Evolutionary conservation across 2,113 vertebrate species (phyloP).

Genomic region (Prochilodus magdalenae): DNA sequence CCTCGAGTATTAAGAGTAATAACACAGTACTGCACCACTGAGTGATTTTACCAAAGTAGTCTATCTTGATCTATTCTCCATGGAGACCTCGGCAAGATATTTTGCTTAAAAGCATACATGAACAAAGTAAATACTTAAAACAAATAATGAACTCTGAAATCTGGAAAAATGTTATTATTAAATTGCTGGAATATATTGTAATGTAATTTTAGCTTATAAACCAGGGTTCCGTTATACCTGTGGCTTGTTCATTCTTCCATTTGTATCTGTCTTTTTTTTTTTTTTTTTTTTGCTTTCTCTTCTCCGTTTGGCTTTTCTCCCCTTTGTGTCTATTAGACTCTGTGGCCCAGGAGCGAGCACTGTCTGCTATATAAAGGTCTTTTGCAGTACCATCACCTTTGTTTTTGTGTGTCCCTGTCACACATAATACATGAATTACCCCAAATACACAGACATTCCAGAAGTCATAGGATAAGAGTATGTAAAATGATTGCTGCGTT

Average conservation of each 20-base stretch:
- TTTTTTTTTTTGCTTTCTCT: conserved; percentile 39
- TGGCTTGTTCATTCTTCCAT: neutral
- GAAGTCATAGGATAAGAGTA: too few relatives aligned
- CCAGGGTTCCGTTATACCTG: conserved; percentile 33
- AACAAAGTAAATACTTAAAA: too few relatives aligned
- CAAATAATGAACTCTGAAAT: neutral
- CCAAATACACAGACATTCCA: too few relatives aligned
- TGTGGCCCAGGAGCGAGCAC: conserved; percentile 59
- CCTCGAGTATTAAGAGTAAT: too few relatives aligned
- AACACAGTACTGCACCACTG: too few relatives aligned
- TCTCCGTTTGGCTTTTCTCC: conserved; percentile 30
- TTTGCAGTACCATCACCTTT: conserved; percentile 45
- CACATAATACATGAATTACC: neutral
- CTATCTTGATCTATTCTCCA: too few relatives aligned
- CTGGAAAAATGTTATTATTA: neutral
- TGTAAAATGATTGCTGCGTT: too few relatives aligned
- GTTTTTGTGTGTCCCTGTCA: neutral
- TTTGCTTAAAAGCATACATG: too few relatives aligned
- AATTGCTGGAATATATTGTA: neutral
- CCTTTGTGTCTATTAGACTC: conserved; percentile 42
- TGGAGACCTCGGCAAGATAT: too few relatives aligned
- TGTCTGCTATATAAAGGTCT: conserved; percentile 26
- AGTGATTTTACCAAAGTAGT: too few relatives aligned
- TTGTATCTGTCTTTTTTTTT: neutral
- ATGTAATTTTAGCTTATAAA: neutral